Evolutionary conservation across 2,113 vertebrate genomes (phyloP), one percentile per base, ranked within the genome.

Genomic region (Apodemus speciosus): DNA sequence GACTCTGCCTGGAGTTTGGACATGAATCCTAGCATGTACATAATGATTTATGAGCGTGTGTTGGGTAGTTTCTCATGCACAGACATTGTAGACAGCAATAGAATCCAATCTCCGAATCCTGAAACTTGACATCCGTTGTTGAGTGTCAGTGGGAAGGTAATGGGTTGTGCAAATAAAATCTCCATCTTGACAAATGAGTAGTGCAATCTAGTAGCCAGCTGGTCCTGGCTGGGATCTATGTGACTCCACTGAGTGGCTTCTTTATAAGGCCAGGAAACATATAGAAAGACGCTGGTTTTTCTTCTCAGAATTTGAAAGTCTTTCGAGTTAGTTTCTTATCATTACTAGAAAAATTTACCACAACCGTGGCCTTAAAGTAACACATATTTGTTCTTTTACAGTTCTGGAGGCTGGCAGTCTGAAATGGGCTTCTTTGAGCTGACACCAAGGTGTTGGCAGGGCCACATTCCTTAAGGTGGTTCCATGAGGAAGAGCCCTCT

Each of bases 31-130:
- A 53, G 25, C 0, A 0, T 49, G 43, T 40, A 30, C 25, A 3
- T 56, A 72, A 91, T 89, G 91, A 94, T 93, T 89, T 92, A 95
- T 86, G 62, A 89, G 4, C 8, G 21, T 58, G 62, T 35, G 38
- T 46, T 80, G 25, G 43, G 66, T 87, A 80, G 79, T 86, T 94
- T 64, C 69, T 1, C 81, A 64, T 35, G 9, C 40, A 10, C 18
- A 87, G 66, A 81, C 66, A 81, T 81, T 85, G 51, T 77, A 53
- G 68, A 80, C 58, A 64, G 91, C 23, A 68, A 35, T 18, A 66
- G 46, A 69, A 43, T 84, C 40, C 81, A 84, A 35, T 90, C 69
- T 93, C 46, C 38, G 76, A 76, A 88, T 95, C 83, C 81, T n/a
- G n/a, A 27, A 90, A 51, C 64, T 81, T 96, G 60, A 53, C 51